Conservation (phyloP, 2,113 vertebrate species). For the Pavo muticus region DNA sequence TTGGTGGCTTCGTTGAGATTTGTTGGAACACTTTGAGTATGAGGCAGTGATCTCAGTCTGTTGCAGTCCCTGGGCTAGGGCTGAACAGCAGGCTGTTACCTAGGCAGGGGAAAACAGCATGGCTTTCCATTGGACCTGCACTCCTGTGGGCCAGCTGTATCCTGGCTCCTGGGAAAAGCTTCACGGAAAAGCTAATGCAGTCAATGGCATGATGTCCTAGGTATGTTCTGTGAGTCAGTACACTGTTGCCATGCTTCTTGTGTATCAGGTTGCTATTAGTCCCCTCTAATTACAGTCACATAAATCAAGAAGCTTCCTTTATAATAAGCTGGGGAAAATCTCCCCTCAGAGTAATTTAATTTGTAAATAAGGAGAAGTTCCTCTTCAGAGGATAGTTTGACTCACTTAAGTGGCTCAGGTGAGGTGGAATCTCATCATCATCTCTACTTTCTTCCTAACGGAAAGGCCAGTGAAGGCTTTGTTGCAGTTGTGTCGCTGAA, state of each 20-base stretch:
- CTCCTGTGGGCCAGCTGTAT: not conserved
- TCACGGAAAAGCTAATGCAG: not conserved
- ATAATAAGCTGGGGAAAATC: not conserved
- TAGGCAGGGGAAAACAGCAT: not conserved
- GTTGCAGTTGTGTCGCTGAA: not conserved
- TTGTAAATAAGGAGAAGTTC: not conserved
- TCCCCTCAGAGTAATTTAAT: not conserved
- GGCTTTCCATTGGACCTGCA: not conserved
- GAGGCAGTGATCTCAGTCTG: not conserved
- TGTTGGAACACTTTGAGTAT: not conserved
- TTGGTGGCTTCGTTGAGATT: not conserved
- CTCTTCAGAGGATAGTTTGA: not conserved
- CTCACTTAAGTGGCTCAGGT: not conserved
- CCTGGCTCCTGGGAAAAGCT: not conserved
- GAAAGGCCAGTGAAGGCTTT: not conserved
- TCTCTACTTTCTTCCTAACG: not conserved
- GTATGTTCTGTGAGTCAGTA: not conserved
- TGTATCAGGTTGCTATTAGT: not conserved
- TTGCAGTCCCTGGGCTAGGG: not conserved
- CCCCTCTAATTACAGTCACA: not conserved
- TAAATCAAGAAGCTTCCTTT: not conserved
- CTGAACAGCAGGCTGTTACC: not conserved
- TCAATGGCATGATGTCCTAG: not conserved
- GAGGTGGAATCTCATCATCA: not conserved
- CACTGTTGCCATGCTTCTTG: not conserved